phyloP scores from a whole-genome alignment of 2,113 vertebrate genomes.

The Tragulus kanchil region DNA sequence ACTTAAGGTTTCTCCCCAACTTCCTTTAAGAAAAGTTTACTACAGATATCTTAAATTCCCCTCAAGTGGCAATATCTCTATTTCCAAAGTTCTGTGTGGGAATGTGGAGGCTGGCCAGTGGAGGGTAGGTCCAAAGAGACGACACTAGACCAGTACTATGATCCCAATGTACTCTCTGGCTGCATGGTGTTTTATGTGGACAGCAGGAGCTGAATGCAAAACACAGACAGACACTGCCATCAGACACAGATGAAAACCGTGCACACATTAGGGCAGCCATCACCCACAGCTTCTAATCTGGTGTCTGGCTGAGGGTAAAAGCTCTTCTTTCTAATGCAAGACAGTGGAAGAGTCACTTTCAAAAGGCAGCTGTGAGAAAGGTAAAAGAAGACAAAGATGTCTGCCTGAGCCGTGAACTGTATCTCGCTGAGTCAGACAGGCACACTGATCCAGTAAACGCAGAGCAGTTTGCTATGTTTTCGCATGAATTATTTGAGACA shows the following conservation, averaged over 20 bases:
- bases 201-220: slow-evolving; percentile 85
- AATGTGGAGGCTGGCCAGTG: slow-evolving; percentile 89
- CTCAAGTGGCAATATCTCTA: background rate
- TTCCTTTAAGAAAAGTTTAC: background rate
- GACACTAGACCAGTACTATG: slow-evolving; percentile 91
- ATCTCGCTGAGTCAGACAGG: background rate
- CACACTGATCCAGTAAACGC: background rate
- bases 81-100: slow-evolving; percentile 72
- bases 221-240: slow-evolving; percentile 86
- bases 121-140: slow-evolving; percentile 80
- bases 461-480: background rate
- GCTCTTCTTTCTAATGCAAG: background rate
- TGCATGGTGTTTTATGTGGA: slow-evolving; percentile 85
- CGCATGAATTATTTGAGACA: background rate
- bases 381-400: background rate
- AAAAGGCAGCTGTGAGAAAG: background rate
- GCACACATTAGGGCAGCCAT: slow-evolving; percentile 88
- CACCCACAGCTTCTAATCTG: background rate
- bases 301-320: background rate
- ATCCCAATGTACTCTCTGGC: slow-evolving; percentile 88
- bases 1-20: background rate
- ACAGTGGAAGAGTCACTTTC: background rate
- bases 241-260: slow-evolving; percentile 87
- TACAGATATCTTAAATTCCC: background rate
- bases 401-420: background rate